Base-by-base conservation (phyloP, 2,888 invertebrate species). In the Atethmia centrago region DNA sequence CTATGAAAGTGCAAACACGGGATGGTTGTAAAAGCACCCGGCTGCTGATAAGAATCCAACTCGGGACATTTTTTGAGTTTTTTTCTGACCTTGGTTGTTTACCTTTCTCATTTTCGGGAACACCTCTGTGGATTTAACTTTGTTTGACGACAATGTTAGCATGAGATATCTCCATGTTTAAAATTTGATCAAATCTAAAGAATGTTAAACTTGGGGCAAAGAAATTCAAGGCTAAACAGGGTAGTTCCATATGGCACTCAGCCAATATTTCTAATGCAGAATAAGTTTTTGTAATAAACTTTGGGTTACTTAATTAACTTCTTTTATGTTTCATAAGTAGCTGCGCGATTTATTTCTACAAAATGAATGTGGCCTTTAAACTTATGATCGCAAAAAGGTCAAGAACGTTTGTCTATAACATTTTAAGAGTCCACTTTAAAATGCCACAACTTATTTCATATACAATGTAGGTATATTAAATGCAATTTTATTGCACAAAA, bases 1-100 rank as follows among this genome's bases (percentile, higher is more conserved):
- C 93, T 92, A 92, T 91, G 89, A 88, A 88, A 90, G 85, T 89
- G 90, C 89, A 92, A 93, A 93, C 92, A 92, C 42, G 62, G 77
- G 80, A 61, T 55, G 86, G 87, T 86, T 88, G 89, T 90, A 90
- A 90, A 88, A 88, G 88, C 90, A 89, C 80, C 90, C 80, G 87
- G 72, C 83, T 82, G 76, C 79, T 82, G 92, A 93, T 92, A 92
- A 90, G 75, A 71, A 69, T 71, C 76, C 63, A 56, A 59, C 28
- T 79, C 25, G 8, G 31, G 45, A 74, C 62, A 68, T 74, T 65
- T 64, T 71, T 73, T 63, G 81, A 85, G 79, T 83, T 85, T 87
- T 84, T 76, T 79, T 84, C 79, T 74, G 74, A 82, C 80, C 80
- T 83, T 74, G 59, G 56, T 58, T 79, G 73, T 75, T 79, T 77